phyloP scores from a whole-genome alignment of 2,888 invertebrate genomes.

The Phania funesta region DNA sequence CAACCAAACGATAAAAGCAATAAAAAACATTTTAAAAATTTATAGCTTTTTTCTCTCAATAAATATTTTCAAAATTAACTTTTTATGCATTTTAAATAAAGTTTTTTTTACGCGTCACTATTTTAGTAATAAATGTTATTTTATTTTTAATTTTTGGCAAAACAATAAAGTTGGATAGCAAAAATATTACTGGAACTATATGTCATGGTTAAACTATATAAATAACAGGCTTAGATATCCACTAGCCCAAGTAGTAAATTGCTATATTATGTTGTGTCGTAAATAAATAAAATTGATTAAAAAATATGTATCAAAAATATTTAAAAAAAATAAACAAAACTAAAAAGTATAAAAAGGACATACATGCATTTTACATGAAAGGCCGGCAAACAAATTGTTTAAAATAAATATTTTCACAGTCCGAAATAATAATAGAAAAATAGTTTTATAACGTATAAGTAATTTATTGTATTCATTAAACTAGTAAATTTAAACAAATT shows the following conservation, averaged over 20 bases:
- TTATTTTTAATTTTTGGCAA: neutral
- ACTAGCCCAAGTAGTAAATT: neutral
- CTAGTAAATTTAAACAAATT: no score
- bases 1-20: slow-evolving; percentile 4
- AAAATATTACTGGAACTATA: slow-evolving; percentile 4
- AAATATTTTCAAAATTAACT: slow-evolving; percentile 17
- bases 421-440: no score
- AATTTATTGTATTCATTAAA: no score
- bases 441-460: no score
- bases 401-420: no score
- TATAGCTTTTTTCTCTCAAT: neutral
- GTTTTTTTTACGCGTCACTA: no score
- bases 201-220: slow-evolving; percentile 28
- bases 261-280: slow-evolving; percentile 2
- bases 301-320: no score
- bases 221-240: slow-evolving; percentile 24
- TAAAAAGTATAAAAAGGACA: no score
- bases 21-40: slow-evolving; percentile 17
- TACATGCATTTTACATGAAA: no score
- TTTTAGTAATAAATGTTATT: neutral
- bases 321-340: no score
- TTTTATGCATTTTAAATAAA: neutral
- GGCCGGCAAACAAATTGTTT: no score
- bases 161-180: neutral
- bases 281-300: slow-evolving; percentile 22